Percentiles rank a stretch among this genome's conserved stretches.
Evolutionary conservation across 2,888 invertebrate species (phyloP).

Genomic region (Campoplex nolae): DNA sequence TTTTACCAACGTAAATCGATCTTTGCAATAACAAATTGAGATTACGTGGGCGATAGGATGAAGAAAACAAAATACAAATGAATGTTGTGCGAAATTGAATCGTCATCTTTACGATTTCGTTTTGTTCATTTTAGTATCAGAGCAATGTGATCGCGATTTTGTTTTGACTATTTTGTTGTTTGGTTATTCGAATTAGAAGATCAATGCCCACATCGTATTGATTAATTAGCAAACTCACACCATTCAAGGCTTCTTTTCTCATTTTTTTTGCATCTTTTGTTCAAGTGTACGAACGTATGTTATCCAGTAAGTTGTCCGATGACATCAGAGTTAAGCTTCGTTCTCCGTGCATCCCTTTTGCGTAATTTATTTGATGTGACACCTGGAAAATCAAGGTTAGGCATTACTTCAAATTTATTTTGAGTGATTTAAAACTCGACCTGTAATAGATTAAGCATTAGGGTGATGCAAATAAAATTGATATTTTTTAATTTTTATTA

Average conservation of each 20-base stretch:
- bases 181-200: slow-evolving; percentile 2
- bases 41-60: not conserved
- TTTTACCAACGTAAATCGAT: slow-evolving; percentile 7
- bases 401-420: not conserved
- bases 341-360: slow-evolving; percentile 94
- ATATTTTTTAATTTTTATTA: too few species aligned
- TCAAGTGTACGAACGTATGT: slow-evolving; percentile 82
- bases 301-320: slow-evolving; percentile 83
- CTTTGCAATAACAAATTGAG: slow-evolving; percentile 9
- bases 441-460: too few species aligned
- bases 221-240: slow-evolving; percentile 19
- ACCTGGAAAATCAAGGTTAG: slow-evolving; percentile 83
- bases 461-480: not conserved
- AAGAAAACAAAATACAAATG: slow-evolving; percentile 1
- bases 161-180: not conserved
- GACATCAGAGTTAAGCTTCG: slow-evolving; percentile 89
- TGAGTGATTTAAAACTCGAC: not conserved
- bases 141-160: not conserved
- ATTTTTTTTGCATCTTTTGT: not conserved
- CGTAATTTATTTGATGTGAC: slow-evolving; percentile 95
- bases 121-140: not conserved
- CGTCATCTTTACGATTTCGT: not conserved
- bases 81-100: not conserved
- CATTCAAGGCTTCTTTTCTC: slow-evolving; percentile 1
- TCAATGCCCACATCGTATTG: slow-evolving; percentile 40